Evolutionary conservation across 2,888 invertebrate species (phyloP).

Genomic region (Noctuana brunneofusca): DNA sequence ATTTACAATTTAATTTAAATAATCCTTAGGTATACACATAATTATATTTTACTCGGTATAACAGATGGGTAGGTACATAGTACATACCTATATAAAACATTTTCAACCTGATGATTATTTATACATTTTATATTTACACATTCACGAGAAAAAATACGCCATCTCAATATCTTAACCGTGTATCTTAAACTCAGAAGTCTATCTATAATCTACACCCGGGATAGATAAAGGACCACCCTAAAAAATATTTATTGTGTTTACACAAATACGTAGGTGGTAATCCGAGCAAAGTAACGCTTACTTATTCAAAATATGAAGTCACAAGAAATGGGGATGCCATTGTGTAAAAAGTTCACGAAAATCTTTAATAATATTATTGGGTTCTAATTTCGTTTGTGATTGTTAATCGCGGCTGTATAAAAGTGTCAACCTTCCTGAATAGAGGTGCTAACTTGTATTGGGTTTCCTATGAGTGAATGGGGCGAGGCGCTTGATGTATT

Average conservation of each 20-base stretch:
- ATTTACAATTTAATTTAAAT: no score
- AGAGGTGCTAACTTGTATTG: slow-evolving; percentile 78
- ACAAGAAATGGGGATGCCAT: slow-evolving; percentile 58
- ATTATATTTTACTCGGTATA: no score
- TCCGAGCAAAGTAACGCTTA: slow-evolving; percentile 57
- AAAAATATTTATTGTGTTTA: slow-evolving; percentile 82
- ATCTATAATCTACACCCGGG: slow-evolving; percentile 60
- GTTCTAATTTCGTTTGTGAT: slow-evolving; percentile 81
- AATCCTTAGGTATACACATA: no score
- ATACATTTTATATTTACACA: no score
- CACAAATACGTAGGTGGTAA: slow-evolving; percentile 82
- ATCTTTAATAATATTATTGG: slow-evolving; percentile 79
- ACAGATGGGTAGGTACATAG: no score
- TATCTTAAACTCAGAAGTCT: slow-evolving; percentile 53
- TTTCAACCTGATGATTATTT: no score
- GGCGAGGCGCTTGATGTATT: slow-evolving; percentile 57
- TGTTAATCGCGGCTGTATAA: slow-evolving; percentile 79
- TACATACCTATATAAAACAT: no score
- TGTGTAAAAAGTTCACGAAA: slow-evolving; percentile 50
- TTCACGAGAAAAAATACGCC: slow-evolving; percentile 35
- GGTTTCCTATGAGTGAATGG: slow-evolving; percentile 63
- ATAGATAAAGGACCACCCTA: slow-evolving; percentile 61
- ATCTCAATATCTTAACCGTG: slow-evolving; percentile 35
- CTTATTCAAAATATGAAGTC: slow-evolving; percentile 62
- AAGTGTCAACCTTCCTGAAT: slow-evolving; percentile 75